Base-by-base conservation (phyloP, 2,797 vertebrate species). In the Discoglossus pictus region DNA sequence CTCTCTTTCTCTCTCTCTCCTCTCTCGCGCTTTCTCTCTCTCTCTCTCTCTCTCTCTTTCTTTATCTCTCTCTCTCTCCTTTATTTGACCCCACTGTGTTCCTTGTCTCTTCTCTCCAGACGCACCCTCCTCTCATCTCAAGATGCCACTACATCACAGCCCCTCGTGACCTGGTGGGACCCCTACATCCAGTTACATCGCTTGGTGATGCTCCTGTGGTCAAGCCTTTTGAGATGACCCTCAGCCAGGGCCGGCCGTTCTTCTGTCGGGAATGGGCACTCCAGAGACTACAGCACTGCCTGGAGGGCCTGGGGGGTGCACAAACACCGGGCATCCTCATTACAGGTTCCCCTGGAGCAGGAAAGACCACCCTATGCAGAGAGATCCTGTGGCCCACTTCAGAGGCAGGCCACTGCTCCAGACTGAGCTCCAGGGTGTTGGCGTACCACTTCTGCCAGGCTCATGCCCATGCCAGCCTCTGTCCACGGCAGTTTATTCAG, bases 201-300 rank as follows among this genome's bases (percentile, higher is more conserved):
- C 6, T 3, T 36, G 2, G 16, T 8, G 13, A 23, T 12, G 20
- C 27, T 36, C 17, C 54, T 2, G 48, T 2, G 7, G 7, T 21
- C 7, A 2, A 0, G 2, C 21, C 35, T 1, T 9, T 24, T 55
- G 78, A 74, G 55, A 77, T 76, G 34, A 73, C 77, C 23, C 75
- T 78, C 62, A 90, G 88, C 75, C 81, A 7, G 82, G 90, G 89
- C 65, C 87, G 84, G 38, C 79, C 74, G 13, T 92, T 93, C 81
- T 85, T 83, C 74, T 90, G 92, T 74, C 88, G 92, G 63, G 90
- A 91, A 83, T 92, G 92, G 92, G 91, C 90, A 61, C 82, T 92
- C 74, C 88, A 87, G 18, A 91, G 91, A 79, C 75, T 93, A 64
- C 79, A 78, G 15, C 83, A 72, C 73, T 87, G 84, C 71, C 77